Evolutionary conservation across 2,888 invertebrate genomes (phyloP).

Genomic region (Pseudococcus jackbeardsleyi): DNA sequence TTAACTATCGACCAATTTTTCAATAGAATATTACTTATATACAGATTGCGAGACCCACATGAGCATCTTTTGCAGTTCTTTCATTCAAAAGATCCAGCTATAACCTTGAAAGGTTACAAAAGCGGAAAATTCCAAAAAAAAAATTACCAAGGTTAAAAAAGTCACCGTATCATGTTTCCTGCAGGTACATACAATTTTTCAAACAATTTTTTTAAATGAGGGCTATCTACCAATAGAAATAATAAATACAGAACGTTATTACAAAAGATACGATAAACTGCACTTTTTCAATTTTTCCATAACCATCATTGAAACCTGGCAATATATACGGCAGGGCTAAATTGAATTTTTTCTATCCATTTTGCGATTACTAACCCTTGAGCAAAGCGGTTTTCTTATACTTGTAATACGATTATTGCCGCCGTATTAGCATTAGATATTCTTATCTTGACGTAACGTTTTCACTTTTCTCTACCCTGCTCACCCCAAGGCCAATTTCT

Average conservation of each 20-base stretch:
- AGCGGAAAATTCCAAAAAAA: too few relatives aligned
- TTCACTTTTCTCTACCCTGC: constrained; percentile 3
- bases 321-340: constrained; percentile 39
- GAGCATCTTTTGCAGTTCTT: too few relatives aligned
- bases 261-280: constrained; percentile 32
- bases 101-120: too few relatives aligned
- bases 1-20: too few relatives aligned
- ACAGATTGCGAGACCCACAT: too few relatives aligned
- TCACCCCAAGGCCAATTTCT: neutral
- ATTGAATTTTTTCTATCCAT: constrained; percentile 56
- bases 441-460: constrained; percentile 60
- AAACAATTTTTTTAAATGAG: too few relatives aligned
- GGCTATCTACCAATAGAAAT: too few relatives aligned
- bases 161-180: too few relatives aligned
- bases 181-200: too few relatives aligned
- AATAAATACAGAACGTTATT: neutral
- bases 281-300: constrained; percentile 45
- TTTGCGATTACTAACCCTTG: constrained; percentile 60
- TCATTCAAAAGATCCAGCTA: too few relatives aligned
- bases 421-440: constrained; percentile 58
- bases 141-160: too few relatives aligned
- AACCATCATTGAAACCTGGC: neutral
- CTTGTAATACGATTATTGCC: constrained; percentile 59
- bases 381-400: constrained; percentile 33
- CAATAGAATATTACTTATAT: too few relatives aligned